Evolutionary conservation across 2,797 vertebrate genomes (phyloP).

Genomic region (Selene dorsalis): DNA sequence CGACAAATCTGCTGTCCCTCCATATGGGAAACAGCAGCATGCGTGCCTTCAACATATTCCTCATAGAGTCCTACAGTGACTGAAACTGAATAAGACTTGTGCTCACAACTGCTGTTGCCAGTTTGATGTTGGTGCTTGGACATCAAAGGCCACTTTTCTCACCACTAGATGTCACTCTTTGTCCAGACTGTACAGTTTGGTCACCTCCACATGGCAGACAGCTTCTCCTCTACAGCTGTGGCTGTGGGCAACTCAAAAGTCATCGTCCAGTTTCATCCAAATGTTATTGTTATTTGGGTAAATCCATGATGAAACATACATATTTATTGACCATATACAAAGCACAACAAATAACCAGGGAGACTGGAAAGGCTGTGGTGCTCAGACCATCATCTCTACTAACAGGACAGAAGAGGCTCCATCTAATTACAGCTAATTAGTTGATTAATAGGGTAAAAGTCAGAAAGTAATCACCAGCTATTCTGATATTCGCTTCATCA

Average conservation of each 20-base stretch:
- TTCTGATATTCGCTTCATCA: neutral
- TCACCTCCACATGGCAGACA: neutral
- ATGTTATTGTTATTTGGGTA: neutral
- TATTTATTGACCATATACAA: neutral
- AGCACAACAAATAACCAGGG: neutral
- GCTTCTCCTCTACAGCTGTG: neutral
- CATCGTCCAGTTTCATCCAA: neutral
- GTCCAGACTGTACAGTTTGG: neutral
- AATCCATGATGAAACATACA: neutral
- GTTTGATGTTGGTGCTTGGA: neutral
- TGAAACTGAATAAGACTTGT: neutral
- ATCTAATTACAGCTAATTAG: neutral
- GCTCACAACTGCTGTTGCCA: no score
- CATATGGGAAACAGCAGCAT: neutral
- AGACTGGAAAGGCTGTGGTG: neutral
- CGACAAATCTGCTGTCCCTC: no score
- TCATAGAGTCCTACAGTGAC: neutral
- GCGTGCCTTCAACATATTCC: neutral
- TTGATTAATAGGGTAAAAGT: neutral
- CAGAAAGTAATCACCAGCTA: neutral
- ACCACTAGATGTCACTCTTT: conserved; percentile 74
- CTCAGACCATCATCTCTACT: neutral
- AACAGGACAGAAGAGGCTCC: neutral
- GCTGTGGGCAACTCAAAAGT: neutral
- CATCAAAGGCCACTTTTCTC: neutral